These are phyloP conservation scores for Halocaridina rubra DNA, from an alignment of 2,888 invertebrate genomes.

Conservation along the genomic window DNA sequence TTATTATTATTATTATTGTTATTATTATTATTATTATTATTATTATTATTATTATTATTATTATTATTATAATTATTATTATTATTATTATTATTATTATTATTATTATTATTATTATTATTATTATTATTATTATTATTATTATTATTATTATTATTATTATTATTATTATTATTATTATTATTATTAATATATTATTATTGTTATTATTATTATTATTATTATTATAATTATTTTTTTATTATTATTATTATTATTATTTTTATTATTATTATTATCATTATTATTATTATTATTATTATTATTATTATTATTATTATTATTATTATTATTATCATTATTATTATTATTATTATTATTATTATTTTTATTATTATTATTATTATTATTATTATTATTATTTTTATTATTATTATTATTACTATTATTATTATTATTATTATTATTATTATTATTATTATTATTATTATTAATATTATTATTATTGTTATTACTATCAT, in stretches of 20 bases:
- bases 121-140: background rate
- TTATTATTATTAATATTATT: background rate
- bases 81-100: background rate
- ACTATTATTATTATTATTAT: background rate
- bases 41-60: background rate
- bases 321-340: background rate
- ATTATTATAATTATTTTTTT: background rate
- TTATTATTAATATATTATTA: background rate
- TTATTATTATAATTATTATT: background rate
- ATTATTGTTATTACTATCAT: background rate
- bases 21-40: background rate
- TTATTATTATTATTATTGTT: background rate
- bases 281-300: background rate
- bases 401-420: background rate
- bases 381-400: background rate
- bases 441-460: background rate
- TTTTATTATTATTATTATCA: background rate
- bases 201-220: background rate
- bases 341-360: background rate
- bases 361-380: background rate
- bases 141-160: background rate
- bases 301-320: background rate
- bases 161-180: background rate
- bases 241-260: background rate
- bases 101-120: background rate